phyloP scores from a whole-genome alignment of 2,888 invertebrate genomes.

The Tenthredo mesomela region DNA sequence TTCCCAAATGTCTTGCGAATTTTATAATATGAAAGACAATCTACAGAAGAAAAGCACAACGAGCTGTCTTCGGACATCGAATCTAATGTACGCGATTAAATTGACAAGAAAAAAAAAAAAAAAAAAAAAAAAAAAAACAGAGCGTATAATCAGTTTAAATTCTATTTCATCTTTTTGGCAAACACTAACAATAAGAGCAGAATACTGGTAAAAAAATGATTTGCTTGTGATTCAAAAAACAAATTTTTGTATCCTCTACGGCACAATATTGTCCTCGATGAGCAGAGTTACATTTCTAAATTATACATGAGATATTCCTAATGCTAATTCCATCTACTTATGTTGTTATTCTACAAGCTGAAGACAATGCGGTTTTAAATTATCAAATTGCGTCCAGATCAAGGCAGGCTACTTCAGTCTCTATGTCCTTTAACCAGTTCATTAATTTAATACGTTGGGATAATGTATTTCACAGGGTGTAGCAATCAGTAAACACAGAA shows the following conservation, averaged over 20 bases:
- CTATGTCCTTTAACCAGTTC: neutral
- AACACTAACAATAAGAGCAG: neutral
- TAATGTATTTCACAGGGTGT: neutral
- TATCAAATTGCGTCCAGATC: neutral
- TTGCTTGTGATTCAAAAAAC: neutral
- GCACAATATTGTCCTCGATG: neutral
- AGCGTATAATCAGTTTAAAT: neutral
- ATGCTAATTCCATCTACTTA: neutral
- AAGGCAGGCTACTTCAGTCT: neutral
- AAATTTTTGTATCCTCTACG: no score
- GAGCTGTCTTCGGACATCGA: no score
- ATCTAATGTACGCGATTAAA: neutral
- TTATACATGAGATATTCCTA: neutral
- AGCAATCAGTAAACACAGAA: neutral
- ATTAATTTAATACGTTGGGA: neutral
- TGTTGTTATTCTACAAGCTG: neutral
- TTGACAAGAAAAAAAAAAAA: neutral
- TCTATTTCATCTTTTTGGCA: neutral
- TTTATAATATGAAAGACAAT: no score
- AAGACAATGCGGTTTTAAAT: neutral
- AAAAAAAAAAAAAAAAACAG: no score
- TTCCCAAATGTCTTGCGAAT: neutral
- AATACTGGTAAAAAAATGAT: neutral
- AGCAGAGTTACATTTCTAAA: neutral
- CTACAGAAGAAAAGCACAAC: no score